A percentile compares a stretch with the other conserved stretches of the same genome.
These are phyloP conservation scores for Callionymus lyra DNA, from an alignment of 2,113 vertebrate genomes.

Conservation along the genomic window DNA sequence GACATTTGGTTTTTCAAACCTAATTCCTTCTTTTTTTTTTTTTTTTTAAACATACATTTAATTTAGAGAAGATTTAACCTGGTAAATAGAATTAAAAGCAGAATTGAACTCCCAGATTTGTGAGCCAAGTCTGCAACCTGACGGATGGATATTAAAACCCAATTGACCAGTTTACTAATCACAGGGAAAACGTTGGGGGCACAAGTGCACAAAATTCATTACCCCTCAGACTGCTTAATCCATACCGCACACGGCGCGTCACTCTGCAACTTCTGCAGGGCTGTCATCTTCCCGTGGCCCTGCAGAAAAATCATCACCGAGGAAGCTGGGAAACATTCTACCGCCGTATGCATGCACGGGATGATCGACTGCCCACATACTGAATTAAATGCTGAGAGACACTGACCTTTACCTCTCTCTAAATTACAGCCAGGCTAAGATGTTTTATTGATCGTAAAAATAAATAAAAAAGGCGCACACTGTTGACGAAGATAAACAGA, in stretches of 20 bases:
- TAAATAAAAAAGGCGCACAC: not conserved
- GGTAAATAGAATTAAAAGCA: not conserved
- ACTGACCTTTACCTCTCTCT: slow-evolving; percentile 7
- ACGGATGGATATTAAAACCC: slow-evolving; percentile 6
- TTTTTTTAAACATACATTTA: slow-evolving; percentile 1
- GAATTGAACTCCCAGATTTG: slow-evolving; percentile 7
- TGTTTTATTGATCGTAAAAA: slow-evolving; percentile 2
- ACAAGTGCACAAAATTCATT: too few relatives aligned
- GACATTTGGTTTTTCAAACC: slow-evolving; percentile 31
- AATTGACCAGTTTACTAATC: too few relatives aligned
- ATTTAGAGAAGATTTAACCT: not conserved
- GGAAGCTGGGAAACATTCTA: slow-evolving; percentile 17
- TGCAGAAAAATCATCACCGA: not conserved
- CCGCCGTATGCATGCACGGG: not conserved
- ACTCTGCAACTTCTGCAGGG: too few relatives aligned
- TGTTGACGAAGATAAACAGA: not conserved
- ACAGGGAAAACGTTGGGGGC: too few relatives aligned
- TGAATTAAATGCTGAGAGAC: slow-evolving; percentile 18
- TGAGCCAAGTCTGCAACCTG: slow-evolving; percentile 25
- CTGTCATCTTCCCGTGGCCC: too few relatives aligned
- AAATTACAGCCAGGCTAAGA: slow-evolving; percentile 4
- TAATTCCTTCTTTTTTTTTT: slow-evolving; percentile 12
- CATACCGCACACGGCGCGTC: too few relatives aligned
- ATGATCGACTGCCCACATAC: slow-evolving; percentile 6
- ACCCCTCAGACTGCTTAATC: too few relatives aligned